These are phyloP conservation scores for Sebastes schlegelii DNA, from an alignment of 2,113 vertebrate species.

Conservation along the genomic window DNA sequence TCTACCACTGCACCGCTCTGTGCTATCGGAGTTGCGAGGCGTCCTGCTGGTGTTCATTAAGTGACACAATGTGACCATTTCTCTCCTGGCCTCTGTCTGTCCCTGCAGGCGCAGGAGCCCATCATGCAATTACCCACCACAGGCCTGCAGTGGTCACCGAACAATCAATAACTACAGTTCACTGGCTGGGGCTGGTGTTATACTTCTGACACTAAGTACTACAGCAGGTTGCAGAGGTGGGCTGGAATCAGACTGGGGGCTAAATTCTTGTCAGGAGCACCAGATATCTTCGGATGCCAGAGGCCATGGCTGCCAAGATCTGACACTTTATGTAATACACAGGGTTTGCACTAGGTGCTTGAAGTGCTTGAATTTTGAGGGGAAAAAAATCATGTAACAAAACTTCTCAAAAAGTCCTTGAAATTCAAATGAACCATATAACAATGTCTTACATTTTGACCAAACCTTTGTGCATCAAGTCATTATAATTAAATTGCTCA, in stretches of 20 bases:
- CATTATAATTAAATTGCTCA: background rate
- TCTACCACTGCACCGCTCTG: constrained; percentile 19
- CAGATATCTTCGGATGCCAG: constrained; percentile 13
- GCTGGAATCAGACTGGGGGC: constrained; percentile 6
- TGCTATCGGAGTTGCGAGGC: constrained; percentile 40
- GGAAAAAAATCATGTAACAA: no score
- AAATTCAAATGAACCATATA: background rate
- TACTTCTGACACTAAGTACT: constrained; percentile 35
- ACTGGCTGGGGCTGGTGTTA: constrained; percentile 40
- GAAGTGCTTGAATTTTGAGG: no score
- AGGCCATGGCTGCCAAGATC: background rate
- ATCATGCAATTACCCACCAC: constrained; percentile 65
- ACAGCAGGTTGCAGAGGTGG: constrained; percentile 37
- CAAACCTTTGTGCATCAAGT: background rate
- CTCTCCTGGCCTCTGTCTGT: constrained; percentile 49
- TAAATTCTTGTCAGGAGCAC: constrained; percentile 14
- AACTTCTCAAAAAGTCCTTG: background rate
- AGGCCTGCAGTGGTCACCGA: constrained; percentile 46
- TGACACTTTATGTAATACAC: constrained; percentile 7
- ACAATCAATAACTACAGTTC: constrained; percentile 73
- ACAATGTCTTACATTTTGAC: background rate
- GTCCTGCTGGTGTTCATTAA: constrained; percentile 66
- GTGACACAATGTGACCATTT: constrained; percentile 51
- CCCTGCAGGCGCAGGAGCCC: constrained; percentile 53
- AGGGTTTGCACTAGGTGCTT: no score